These are phyloP conservation scores for Chrysolina haemoptera DNA, from an alignment of 2,888 invertebrate species.

Conservation along the genomic window DNA sequence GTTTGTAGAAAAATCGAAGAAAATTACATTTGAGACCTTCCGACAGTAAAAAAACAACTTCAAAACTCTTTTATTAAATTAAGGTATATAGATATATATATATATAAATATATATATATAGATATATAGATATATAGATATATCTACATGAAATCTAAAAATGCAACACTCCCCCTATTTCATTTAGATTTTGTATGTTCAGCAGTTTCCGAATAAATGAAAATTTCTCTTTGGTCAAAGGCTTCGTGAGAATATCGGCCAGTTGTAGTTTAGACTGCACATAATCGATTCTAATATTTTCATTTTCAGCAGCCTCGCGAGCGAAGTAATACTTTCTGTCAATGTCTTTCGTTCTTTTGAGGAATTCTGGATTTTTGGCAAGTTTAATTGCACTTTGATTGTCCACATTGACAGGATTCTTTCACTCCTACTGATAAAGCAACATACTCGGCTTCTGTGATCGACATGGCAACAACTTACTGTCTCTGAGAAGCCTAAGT, in stretches of 20 bases:
- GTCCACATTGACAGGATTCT: background rate
- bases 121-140: too few species aligned
- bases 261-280: background rate
- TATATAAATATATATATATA: too few species aligned
- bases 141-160: too few species aligned
- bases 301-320: background rate
- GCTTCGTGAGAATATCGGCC: background rate
- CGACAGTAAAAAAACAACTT: too few species aligned
- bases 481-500: background rate
- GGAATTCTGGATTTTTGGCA: background rate
- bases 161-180: too few species aligned
- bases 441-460: background rate
- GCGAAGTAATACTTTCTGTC: background rate
- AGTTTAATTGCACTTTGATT: background rate
- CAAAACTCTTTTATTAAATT: too few species aligned
- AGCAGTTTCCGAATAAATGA: too few species aligned
- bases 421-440: background rate
- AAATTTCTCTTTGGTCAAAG: background rate
- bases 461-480: background rate
- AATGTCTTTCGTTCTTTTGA: background rate
- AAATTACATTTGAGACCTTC: too few species aligned
- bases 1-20: too few species aligned
- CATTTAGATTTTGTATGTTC: too few species aligned
- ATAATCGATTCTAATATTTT: background rate
- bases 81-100: too few species aligned